Evolutionary conservation across 2,797 vertebrate species (phyloP).

Genomic region (Rhyacichthys aspro): DNA sequence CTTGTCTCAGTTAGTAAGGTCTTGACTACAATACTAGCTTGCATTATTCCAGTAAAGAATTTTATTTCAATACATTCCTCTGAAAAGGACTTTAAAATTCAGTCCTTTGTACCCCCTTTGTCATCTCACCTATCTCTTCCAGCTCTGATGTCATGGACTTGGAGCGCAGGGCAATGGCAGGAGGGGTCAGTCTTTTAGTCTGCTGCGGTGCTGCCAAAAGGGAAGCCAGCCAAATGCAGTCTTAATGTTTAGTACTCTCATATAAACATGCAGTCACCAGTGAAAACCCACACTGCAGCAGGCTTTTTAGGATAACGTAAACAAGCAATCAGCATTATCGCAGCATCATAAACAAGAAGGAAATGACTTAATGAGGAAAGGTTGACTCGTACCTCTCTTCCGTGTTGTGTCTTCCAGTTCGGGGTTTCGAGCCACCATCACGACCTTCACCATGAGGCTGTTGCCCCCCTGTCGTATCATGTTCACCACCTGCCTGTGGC

Average conservation of each 20-base stretch:
- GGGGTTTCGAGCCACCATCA: conserved; percentile 93
- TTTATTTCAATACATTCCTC: no score
- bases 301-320: conserved; percentile 40
- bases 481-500: conserved; percentile 94
- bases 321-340: conserved; percentile 46
- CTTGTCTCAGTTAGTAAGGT: not conserved
- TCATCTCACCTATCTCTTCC: conserved; percentile 92
- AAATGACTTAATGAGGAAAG: conserved; percentile 12
- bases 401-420: conserved; percentile 89
- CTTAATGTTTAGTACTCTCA: conserved; percentile 63
- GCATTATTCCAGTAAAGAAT: no score
- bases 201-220: conserved; percentile 86
- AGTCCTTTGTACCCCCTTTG: no score
- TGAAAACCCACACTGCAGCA: conserved; percentile 42
- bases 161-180: conserved; percentile 91
- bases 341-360: conserved; percentile 26
- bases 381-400: conserved; percentile 82
- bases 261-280: conserved; percentile 60
- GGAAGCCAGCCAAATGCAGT: conserved; percentile 65
- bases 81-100: no score
- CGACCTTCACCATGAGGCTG: conserved; percentile 94
- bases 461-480: conserved; percentile 96
- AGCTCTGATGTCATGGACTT: conserved; percentile 97
- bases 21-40: no score
- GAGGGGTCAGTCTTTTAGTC: conserved; percentile 90